phyloP scores from a whole-genome alignment of 2,113 vertebrate genomes.

The Anser cygnoides region DNA sequence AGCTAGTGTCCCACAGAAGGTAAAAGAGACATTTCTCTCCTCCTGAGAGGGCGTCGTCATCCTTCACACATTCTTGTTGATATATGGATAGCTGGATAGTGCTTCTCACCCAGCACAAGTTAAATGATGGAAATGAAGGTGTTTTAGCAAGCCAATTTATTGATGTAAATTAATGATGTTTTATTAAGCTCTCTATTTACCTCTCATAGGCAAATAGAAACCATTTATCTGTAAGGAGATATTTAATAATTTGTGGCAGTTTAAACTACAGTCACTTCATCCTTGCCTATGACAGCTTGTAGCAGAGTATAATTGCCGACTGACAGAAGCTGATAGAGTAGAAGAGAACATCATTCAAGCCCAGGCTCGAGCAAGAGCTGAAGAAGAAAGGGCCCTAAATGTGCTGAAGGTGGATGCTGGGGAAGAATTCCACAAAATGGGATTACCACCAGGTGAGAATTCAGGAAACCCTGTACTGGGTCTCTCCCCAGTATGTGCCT shows the following conservation, averaged over 20 bases:
- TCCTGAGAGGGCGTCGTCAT: neutral
- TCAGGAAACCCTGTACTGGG: neutral
- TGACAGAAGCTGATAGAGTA: conserved; percentile 78
- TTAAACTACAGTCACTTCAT: neutral
- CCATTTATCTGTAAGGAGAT: neutral
- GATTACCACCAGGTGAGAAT: conserved; percentile 81
- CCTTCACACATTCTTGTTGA: neutral
- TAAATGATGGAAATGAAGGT: neutral
- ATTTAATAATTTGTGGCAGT: neutral
- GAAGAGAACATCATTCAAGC: conserved; percentile 86
- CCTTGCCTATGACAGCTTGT: conserved; percentile 67
- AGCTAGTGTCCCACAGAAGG: neutral
- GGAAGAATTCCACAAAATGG: conserved; percentile 48
- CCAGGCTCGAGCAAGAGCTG: conserved; percentile 71
- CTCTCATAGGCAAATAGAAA: neutral
- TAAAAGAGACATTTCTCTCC: neutral
- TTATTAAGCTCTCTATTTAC: neutral
- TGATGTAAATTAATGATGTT: neutral
- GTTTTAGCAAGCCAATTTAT: neutral
- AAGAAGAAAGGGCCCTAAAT: conserved; percentile 72
- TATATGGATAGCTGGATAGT: neutral
- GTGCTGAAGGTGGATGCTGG: conserved; percentile 34
- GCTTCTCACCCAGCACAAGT: neutral
- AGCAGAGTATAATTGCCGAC: conserved; percentile 62
- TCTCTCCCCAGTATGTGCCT: neutral